These are phyloP conservation scores for Caenorhabditis drosophilae DNA, from an alignment of 2,888 invertebrate genomes.

Conservation along the genomic window DNA sequence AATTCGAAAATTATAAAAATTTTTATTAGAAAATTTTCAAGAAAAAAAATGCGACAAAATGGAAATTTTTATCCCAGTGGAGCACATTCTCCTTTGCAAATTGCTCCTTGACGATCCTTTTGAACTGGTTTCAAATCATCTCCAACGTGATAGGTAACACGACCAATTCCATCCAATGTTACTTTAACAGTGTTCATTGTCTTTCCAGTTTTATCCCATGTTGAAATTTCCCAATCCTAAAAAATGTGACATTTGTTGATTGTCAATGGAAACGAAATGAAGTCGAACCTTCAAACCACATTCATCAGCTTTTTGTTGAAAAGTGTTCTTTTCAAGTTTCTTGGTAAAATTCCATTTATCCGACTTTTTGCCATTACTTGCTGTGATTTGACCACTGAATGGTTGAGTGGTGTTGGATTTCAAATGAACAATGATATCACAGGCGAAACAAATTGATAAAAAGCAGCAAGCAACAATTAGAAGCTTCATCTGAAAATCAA, in stretches of 20 bases:
- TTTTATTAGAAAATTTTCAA: no score
- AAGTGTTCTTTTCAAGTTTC: conserved; percentile 60
- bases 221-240: conserved; percentile 56
- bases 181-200: conserved; percentile 37
- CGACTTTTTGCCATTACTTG: conserved; percentile 65
- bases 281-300: conserved; percentile 52
- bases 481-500: no score
- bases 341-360: conserved; percentile 65
- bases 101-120: conserved; percentile 66
- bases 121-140: conserved; percentile 61
- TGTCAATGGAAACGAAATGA: not conserved
- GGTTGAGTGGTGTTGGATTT: conserved; percentile 64
- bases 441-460: conserved; percentile 46
- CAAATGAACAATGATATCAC: conserved; percentile 67
- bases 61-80: conserved; percentile 41
- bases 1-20: no score
- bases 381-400: conserved; percentile 63
- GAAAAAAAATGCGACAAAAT: not conserved
- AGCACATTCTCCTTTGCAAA: conserved; percentile 67
- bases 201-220: conserved; percentile 58
- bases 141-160: conserved; percentile 61
- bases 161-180: conserved; percentile 56
- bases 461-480: conserved; percentile 3
- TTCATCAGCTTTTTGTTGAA: conserved; percentile 66
- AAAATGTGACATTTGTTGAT: conserved; percentile 1